Evolutionary conservation across 2,113 vertebrate species (phyloP).

Genomic region (Halichoeres trimaculatus): DNA sequence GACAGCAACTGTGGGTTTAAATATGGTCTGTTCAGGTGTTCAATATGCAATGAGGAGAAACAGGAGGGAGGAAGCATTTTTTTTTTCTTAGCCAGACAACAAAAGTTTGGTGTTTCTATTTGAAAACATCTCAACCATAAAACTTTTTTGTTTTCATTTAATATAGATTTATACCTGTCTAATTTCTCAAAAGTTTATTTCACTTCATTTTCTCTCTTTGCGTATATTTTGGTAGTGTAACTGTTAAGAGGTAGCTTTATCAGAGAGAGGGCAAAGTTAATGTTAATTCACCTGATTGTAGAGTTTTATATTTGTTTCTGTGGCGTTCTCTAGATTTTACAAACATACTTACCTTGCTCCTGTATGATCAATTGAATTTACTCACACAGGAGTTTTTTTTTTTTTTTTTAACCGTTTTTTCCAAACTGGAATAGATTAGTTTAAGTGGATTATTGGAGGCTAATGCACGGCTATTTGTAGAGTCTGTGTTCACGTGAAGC

Average conservation of each 20-base stretch:
- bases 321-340: not conserved
- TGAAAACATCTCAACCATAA: not conserved
- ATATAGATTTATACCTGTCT: no score
- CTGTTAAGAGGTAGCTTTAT: not conserved
- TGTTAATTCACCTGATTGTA: not conserved
- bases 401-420: no score
- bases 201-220: not conserved
- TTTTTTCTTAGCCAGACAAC: not conserved
- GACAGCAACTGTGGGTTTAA: not conserved
- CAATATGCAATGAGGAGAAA: not conserved
- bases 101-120: not conserved
- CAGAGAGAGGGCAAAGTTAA: not conserved
- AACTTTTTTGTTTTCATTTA: no score
- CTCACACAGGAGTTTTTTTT: not conserved
- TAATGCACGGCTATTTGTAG: slow-evolving; percentile 45
- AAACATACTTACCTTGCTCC: not conserved
- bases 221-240: not conserved
- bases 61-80: not conserved
- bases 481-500: slow-evolving; percentile 31
- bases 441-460: slow-evolving; percentile 58
- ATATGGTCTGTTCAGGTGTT: not conserved
- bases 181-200: not conserved
- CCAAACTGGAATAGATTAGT: slow-evolving; percentile 60
- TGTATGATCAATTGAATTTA: slow-evolving; percentile 8
- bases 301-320: not conserved